Base-by-base conservation (phyloP, 1,140 invertebrate species). In the Drosophila gunungcola region DNA sequence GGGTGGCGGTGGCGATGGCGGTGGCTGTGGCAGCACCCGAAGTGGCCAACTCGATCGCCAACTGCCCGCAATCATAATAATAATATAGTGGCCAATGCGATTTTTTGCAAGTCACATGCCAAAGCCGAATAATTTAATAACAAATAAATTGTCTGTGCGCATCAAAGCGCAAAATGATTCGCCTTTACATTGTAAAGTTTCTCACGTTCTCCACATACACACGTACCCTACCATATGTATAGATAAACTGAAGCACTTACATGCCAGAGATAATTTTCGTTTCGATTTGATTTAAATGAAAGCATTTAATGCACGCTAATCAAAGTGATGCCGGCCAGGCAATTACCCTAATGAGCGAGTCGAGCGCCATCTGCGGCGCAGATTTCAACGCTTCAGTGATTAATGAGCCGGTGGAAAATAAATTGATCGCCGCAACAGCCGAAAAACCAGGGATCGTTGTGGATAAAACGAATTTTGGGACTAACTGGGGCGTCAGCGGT, bases 231-330 rank as follows among this genome's bases (percentile, higher is more conserved):
- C 16, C 1, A 21, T 21, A 21, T 21, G 16, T 21, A 21, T 21
- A 21, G 16, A 21, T 13, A 51, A 9, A 42, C 21, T 1, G 25
- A 39, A 27, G 13, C 49, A 42, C 38, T 41, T 36, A 48, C 12
- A 32, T 13, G 13, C 41, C 16, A 21, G 39, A 55, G 57, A 67
- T 69, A 68, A 69, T 69, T 69, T 69, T 69, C 68, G 74, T 78
- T 78, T 88, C 58, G 79, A 86, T 89, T 86, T 80, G 84, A 88
- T 88, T 88, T 88, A 88, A 88, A 88, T 89, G 76, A 88, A 88
- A 89, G 84, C 80, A 89, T 88, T 88, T 88, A 88, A 88, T 88
- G 84, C 84, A 84, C 84, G 84, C 80, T 84, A 89, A 89, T 88
- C 84, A 89, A 88, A 84, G 77, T 76, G 68, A 84, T 65, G 63